A percentile compares a stretch with the other conserved stretches of the same genome.
These are phyloP conservation scores for Apantesis nais DNA, from an alignment of 2,888 invertebrate genomes.

Conservation along the genomic window DNA sequence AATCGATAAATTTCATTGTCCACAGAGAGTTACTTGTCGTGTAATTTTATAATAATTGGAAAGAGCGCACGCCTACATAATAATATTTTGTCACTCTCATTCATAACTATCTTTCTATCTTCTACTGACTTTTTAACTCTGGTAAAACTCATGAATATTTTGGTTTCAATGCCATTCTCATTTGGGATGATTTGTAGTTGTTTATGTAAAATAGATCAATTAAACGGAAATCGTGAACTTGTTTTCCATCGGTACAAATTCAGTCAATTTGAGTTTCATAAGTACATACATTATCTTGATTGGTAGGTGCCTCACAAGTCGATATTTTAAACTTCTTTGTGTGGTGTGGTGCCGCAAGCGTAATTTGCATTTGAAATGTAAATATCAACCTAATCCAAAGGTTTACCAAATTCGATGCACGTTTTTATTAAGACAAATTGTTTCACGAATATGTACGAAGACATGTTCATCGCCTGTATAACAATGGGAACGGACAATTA, in stretches of 20 bases:
- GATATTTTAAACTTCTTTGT: conserved; percentile 25
- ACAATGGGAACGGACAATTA: not conserved
- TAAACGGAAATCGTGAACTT: conserved; percentile 32
- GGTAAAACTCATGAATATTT: conserved; percentile 26
- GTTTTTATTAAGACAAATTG: conserved; percentile 15
- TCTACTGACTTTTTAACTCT: conserved; percentile 22
- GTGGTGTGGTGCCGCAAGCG: conserved; percentile 16
- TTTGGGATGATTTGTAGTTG: conserved; percentile 21
- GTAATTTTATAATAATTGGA: conserved; percentile 54
- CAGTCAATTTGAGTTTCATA: conserved; percentile 19
- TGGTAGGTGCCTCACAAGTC: conserved; percentile 29
- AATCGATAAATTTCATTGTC: conserved; percentile 55
- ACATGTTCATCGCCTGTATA: conserved; percentile 15
- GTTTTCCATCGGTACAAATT: conserved; percentile 31
- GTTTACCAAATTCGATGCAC: conserved; percentile 25
- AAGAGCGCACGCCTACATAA: conserved; percentile 47
- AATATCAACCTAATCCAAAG: conserved; percentile 10
- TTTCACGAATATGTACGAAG: conserved; percentile 5
- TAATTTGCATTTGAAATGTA: conserved; percentile 25
- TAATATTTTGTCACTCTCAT: conserved; percentile 42
- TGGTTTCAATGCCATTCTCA: conserved; percentile 26
- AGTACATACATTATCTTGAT: conserved; percentile 19
- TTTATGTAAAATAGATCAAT: conserved; percentile 30
- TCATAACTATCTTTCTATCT: conserved; percentile 29
- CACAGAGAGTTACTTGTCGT: conserved; percentile 45